These are phyloP conservation scores for Silurus glanis DNA, from an alignment of 2,113 vertebrate genomes.

Conservation along the genomic window DNA sequence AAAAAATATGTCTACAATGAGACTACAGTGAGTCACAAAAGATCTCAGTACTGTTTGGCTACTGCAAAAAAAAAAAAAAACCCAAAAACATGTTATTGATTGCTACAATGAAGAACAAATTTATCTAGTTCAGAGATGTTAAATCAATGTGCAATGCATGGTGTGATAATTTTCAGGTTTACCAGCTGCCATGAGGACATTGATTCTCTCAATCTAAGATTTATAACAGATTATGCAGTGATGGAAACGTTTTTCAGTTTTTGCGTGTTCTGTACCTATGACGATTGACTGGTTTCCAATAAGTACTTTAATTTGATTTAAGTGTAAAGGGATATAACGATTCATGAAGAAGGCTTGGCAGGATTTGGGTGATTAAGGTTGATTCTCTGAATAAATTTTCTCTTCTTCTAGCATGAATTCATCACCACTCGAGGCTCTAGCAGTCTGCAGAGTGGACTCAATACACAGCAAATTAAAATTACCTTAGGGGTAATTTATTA, in stretches of 20 bases:
- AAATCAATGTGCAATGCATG: slow-evolving; percentile 12
- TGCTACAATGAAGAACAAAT: background rate
- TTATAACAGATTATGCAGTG: slow-evolving; percentile 2
- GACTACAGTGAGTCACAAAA: slow-evolving; percentile 11
- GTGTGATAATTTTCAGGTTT: background rate
- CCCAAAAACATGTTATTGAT: background rate
- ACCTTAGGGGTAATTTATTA: background rate
- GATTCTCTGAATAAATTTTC: slow-evolving; percentile 27
- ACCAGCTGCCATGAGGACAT: slow-evolving; percentile 2
- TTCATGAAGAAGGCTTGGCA: slow-evolving; percentile 52
- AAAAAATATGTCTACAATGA: slow-evolving; percentile 1
- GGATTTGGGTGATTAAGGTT: slow-evolving; percentile 60
- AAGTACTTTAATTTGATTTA: slow-evolving; percentile 56
- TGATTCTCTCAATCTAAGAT: background rate
- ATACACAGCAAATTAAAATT: slow-evolving; percentile 1
- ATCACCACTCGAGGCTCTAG: background rate
- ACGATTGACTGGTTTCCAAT: slow-evolving; percentile 51
- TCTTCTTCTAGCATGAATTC: background rate
- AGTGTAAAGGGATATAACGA: slow-evolving; percentile 58
- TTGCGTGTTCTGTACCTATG: background rate
- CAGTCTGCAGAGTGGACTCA: background rate
- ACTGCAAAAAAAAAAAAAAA: background rate
- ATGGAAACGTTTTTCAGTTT: background rate
- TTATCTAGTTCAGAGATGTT: background rate
- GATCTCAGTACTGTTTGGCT: background rate